Evolutionary conservation across 1,140 invertebrate genomes (phyloP), one percentile per base, ranked within the genome.

Genomic region (Macrobrachium nipponense): DNA sequence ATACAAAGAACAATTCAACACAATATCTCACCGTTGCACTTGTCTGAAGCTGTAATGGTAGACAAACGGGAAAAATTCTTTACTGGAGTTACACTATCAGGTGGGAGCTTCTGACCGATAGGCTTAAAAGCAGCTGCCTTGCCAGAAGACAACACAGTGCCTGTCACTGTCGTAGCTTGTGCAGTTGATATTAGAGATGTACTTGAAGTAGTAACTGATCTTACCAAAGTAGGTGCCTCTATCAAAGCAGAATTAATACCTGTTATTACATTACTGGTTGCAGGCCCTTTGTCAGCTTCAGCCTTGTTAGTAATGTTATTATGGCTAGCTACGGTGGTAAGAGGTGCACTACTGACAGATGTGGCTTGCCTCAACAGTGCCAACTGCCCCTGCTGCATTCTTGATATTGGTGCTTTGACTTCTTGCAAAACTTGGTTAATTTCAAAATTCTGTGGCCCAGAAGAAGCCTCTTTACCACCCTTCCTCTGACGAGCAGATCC

Each of bases 341-440:
- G 18, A 36, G 77, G 72, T 10, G 82, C n/a, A 17, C 61, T 59
- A 43, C 27, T 66, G 23, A 78, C 60, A 43, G 27, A 77, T 27
- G 75, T 64, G 62, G 84, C 84, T 36, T 80, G 84, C 12, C 84
- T 64, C 66, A 86, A 73, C n/a, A 86, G 18, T 44, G 84, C 84
- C 7, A 86, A 75, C 64, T 79, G 81, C 72, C 84, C 82, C 60
- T 86, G 87, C n/a, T 84, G 86, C 23, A 61, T 72, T 70, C 86
- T 79, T 60, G 88, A 89, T 36, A 87, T 68, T 36, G 88, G 88
- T 10, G 82, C 78, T 70, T 89, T 89, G 4, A 85, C 78, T 62
- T 89, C 88, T 44, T 86, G 85, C 44, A 89, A 59, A 27, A 64
- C 79, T 58, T 89, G 85, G n/a, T 89, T 89, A n/a, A 89, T 87